Percentiles rank a stretch among this genome's conserved stretches.
These are phyloP conservation scores for Unio delphinus DNA, from an alignment of 2,888 invertebrate species.

Conservation along the genomic window DNA sequence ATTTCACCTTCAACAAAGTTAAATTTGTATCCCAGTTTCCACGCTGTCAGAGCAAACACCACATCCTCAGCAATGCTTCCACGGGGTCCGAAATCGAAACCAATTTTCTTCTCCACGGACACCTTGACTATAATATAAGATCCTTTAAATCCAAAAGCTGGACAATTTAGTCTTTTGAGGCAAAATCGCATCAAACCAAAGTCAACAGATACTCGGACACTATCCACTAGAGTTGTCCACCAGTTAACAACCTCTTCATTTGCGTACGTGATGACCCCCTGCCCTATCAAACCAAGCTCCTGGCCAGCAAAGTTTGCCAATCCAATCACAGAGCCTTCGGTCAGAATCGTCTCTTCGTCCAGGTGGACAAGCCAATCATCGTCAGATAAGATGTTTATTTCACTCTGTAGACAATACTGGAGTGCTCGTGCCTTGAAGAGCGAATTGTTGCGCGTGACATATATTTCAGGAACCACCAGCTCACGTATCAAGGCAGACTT, in stretches of 20 bases:
- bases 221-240: slow-evolving; percentile 37
- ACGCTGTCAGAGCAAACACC: slow-evolving; percentile 36
- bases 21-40: slow-evolving; percentile 34
- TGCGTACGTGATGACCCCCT: slow-evolving; percentile 38
- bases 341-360: slow-evolving; percentile 40
- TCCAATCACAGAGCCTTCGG: slow-evolving; percentile 31
- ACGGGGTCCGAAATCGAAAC: slow-evolving; percentile 43
- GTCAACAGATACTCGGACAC: slow-evolving; percentile 38
- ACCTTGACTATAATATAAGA: slow-evolving; percentile 36
- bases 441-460: slow-evolving; percentile 26
- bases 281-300: slow-evolving; percentile 30
- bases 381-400: slow-evolving; percentile 27
- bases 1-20: slow-evolving; percentile 40
- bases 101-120: slow-evolving; percentile 31
- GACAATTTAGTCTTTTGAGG: slow-evolving; percentile 28
- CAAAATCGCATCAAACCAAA: slow-evolving; percentile 38
- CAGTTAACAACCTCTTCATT: slow-evolving; percentile 42
- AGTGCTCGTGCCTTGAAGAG: slow-evolving; percentile 41
- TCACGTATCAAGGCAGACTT: slow-evolving; percentile 29
- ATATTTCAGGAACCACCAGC: slow-evolving; percentile 31
- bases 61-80: slow-evolving; percentile 44
- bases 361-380: slow-evolving; percentile 42
- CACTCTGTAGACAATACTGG: slow-evolving; percentile 34
- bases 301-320: slow-evolving; percentile 35
- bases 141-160: slow-evolving; percentile 40